Conservation (phyloP, 2,113 vertebrate species). For the Sylvia atricapilla region DNA sequence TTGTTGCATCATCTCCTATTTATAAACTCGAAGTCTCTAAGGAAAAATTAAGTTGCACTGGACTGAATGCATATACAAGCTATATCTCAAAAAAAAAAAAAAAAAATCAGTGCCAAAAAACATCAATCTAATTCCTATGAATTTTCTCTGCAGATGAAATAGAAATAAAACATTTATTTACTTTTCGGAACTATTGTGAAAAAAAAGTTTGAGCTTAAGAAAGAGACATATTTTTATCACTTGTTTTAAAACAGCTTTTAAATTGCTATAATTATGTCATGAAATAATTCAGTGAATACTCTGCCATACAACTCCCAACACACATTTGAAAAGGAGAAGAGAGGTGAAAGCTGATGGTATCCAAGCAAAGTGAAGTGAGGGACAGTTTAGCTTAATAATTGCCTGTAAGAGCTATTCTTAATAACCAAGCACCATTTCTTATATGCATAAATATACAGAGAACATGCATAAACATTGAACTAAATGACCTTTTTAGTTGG, state of each 20-base stretch:
- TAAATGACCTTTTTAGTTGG: neutral
- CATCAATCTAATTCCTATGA: neutral
- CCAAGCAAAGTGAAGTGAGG: neutral
- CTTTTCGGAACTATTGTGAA: neutral
- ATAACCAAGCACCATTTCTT: neutral
- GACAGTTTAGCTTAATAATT: neutral
- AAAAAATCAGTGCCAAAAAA: neutral
- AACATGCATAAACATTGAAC: neutral
- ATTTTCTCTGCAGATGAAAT: neutral
- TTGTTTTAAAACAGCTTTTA: neutral
- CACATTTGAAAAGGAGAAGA: neutral
- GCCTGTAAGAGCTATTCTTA: neutral
- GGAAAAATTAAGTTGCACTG: neutral
- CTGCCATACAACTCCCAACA: neutral
- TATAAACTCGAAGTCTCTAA: neutral
- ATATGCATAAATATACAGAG: neutral
- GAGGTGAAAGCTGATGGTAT: neutral
- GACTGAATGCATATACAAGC: neutral
- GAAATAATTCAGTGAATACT: neutral
- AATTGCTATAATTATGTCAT: neutral
- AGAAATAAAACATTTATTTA: neutral
- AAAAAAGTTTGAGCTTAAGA: neutral
- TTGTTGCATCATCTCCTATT: neutral
- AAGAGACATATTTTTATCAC: neutral
- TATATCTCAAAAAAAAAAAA: neutral